Percentiles rank a stretch among this genome's conserved stretches.
phyloP scores from a whole-genome alignment of 2,797 vertebrate species.

The Phyllotis vaccarum region DNA sequence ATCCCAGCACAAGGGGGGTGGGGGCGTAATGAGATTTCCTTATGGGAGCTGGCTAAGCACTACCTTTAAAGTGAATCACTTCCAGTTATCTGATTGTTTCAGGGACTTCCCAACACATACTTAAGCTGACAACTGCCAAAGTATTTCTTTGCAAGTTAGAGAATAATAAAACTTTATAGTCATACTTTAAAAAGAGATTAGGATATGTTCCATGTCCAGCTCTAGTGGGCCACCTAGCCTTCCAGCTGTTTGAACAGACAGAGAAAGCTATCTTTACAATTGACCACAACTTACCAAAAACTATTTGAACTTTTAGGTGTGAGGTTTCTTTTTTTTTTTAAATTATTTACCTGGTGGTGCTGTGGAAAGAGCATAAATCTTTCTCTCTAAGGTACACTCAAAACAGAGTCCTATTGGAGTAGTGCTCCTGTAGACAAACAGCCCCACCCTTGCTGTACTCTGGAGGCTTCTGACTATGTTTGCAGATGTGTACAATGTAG shows the following conservation, averaged over 20 bases:
- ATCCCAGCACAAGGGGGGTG: neutral
- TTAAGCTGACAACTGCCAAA: neutral
- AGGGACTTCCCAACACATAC: conserved; percentile 40
- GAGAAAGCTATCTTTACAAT: neutral
- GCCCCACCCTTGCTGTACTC: too few relatives aligned
- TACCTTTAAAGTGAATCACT: conserved; percentile 55
- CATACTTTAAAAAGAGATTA: conserved; percentile 19
- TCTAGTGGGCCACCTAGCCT: neutral
- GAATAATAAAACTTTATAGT: neutral
- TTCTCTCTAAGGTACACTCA: neutral
- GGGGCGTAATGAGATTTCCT: neutral
- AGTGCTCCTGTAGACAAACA: neutral
- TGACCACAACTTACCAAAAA: neutral
- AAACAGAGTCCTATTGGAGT: neutral
- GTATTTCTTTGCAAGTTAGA: conserved; percentile 15
- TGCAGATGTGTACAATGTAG: neutral
- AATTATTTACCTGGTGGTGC: too few relatives aligned
- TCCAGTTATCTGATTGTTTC: conserved; percentile 31
- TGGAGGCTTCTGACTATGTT: neutral
- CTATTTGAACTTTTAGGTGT: neutral
- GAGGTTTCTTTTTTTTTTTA: neutral
- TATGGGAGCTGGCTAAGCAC: conserved; percentile 24
- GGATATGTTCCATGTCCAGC: neutral
- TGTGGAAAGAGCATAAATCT: neutral
- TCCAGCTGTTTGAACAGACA: neutral